Base-by-base conservation (phyloP, 2,888 invertebrate genomes). In the Cephus rjabovi region DNA sequence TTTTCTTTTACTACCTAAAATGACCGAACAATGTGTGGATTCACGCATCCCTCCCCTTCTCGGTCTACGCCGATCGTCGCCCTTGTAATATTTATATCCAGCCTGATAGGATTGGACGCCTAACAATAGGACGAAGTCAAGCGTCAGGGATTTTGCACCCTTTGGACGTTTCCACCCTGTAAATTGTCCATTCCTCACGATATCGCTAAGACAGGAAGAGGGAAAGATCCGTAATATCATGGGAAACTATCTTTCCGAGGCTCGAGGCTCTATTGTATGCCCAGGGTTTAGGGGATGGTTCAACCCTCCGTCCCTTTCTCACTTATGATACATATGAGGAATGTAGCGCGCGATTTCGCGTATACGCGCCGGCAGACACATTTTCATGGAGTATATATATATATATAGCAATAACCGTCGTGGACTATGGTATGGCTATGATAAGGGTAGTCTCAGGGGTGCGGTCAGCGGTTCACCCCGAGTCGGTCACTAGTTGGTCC, bases 401-500 rank as follows among this genome's bases (percentile, higher is more conserved):
- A 37, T 56, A 56, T 56, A 56, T 56, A 56, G 56, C 56, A 23
- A 56, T 56, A 56, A 56, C 56, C 56, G 56, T 56, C 56, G 23
- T 71, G 6, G 31, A 34, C 12, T n/a, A 71, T 34, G 71, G 71
- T 71, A 71, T 71, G 71, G 71, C 71, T 33, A 71, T 71, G 77
- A 76, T 77, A 68, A 78, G 71, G 76, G 75, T 77, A 75, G 75
- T 33, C 40, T 30, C 80, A 69, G 37, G 33, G 23, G 77, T 56
- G 73, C 76, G 75, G 68, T 35, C 80, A 74, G 77, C 35, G 77
- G 34, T 75, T 78, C 76, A 74, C 69, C 40, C 75, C 75, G 74
- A 75, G 76, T 76, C 76, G 80, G 74, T 77, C 69, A 76, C 80
- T 80, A 79, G 79, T 76, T 76, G 74, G 75, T 77, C 80, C 73